These are phyloP conservation scores for Pseudomyrmex dendroicus DNA, from an alignment of 1,140 invertebrate genomes.

Conservation along the genomic window DNA sequence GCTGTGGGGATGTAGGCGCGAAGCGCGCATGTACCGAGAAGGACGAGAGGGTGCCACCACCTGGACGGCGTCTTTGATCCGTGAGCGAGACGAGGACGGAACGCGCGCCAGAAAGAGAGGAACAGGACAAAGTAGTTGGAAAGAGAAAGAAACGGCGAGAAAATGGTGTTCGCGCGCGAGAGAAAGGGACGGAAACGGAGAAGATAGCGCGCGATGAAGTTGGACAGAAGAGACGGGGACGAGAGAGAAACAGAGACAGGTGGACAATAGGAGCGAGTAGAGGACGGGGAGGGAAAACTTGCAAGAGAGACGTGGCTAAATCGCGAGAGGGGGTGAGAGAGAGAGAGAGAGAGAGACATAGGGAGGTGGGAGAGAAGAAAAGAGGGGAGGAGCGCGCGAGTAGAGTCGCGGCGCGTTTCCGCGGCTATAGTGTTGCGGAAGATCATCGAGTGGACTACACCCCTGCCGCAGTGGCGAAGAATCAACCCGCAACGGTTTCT, in stretches of 20 bases:
- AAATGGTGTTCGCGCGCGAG: background rate
- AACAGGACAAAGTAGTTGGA: background rate
- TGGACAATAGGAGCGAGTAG: background rate
- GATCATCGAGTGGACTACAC: slow-evolving; percentile 68
- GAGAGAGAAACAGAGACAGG: background rate
- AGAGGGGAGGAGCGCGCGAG: slow-evolving; percentile 43
- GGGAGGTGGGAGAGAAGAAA: too few relatives aligned
- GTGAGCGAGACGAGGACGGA: slow-evolving; percentile 10
- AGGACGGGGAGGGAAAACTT: background rate
- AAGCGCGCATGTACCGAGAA: slow-evolving; percentile 38
- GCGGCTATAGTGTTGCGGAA: slow-evolving; percentile 63
- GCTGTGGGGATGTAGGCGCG: background rate
- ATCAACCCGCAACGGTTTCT: background rate
- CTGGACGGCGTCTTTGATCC: background rate
- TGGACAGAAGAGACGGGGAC: too few relatives aligned
- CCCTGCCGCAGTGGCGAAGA: slow-evolving; percentile 27
- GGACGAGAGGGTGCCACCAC: slow-evolving; percentile 21
- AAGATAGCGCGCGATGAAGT: background rate
- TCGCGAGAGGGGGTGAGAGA: background rate
- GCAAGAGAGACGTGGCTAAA: background rate
- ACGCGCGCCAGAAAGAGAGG: background rate
- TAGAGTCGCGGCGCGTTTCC: slow-evolving; percentile 47
- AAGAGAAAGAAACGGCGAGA: slow-evolving; percentile 1
- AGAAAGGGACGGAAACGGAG: slow-evolving; percentile 2
- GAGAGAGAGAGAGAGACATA: background rate